A percentile compares a stretch with the other conserved stretches of the same genome.
These are phyloP conservation scores for Beroe ovata DNA, from an alignment of 37 sponge, comb jelly and placozoan species.

Conservation along the genomic window DNA sequence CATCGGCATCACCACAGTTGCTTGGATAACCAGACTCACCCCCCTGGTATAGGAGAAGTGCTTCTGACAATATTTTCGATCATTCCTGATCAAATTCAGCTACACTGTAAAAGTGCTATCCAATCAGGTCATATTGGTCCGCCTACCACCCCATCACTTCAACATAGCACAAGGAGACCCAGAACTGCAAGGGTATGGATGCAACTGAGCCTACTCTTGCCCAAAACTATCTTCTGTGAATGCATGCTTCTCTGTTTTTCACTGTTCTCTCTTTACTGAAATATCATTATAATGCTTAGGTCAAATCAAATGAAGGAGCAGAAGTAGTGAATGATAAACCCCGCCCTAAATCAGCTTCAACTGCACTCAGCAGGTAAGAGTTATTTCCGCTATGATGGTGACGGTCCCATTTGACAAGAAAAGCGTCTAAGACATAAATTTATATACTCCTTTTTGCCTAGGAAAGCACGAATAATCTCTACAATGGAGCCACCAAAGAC, in stretches of 20 bases:
- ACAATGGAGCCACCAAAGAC: conserved; percentile 3
- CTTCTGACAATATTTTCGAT: too few species aligned
- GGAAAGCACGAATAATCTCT: not conserved
- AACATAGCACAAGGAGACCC: not conserved
- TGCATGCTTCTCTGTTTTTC: not conserved
- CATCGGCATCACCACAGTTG: not conserved
- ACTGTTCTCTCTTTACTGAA: too few species aligned
- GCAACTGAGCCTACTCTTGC: not conserved
- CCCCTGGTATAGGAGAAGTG: too few species aligned
- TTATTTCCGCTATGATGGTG: too few species aligned
- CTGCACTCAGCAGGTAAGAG: not conserved
- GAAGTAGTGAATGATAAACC: not conserved
- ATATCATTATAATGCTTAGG: not conserved
- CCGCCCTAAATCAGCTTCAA: not conserved
- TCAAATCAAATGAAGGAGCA: not conserved
- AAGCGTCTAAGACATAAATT: too few species aligned
- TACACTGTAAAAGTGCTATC: too few species aligned
- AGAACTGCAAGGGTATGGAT: not conserved
- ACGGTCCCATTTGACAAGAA: not conserved
- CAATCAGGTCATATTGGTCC: too few species aligned
- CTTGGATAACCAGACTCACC: not conserved
- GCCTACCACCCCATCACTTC: not conserved
- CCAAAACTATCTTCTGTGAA: not conserved
- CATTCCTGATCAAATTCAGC: too few species aligned
- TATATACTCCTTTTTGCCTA: too few species aligned